Percentiles rank a stretch among this genome's conserved stretches.
These are phyloP conservation scores for Pocillopora verrucosa DNA, from an alignment of 64 coral and sea anemone genomes.

Conservation along the genomic window DNA sequence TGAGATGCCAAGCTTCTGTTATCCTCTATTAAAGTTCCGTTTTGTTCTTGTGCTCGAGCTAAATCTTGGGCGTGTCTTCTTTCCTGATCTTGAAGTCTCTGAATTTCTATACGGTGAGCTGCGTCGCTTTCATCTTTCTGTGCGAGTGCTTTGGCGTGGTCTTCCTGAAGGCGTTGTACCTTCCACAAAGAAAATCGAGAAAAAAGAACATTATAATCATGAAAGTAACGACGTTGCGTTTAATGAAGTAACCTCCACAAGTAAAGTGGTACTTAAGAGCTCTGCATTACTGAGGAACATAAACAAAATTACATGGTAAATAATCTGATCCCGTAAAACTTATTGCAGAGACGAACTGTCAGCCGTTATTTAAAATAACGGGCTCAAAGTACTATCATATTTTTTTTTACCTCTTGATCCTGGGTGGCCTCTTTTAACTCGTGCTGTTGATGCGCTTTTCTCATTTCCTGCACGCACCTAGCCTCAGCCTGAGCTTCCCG, in stretches of 20 bases:
- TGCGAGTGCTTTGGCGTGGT: slow-evolving; percentile 83
- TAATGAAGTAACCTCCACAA: too few species aligned
- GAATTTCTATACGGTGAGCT: slow-evolving; percentile 55
- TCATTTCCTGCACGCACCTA: slow-evolving; percentile 83
- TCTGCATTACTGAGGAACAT: too few species aligned
- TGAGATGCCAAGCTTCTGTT: slow-evolving; percentile 69
- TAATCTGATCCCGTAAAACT: too few species aligned
- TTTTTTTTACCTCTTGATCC: slow-evolving; percentile 65
- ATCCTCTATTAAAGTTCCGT: slow-evolving; percentile 51
- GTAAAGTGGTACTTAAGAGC: too few species aligned
- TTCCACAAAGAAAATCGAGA: background rate
- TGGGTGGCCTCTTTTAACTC: slow-evolving; percentile 76
- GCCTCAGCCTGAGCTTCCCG: slow-evolving; percentile 97
- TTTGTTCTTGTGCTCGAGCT: slow-evolving; percentile 58
- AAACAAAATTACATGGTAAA: too few species aligned
- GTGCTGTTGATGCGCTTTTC: slow-evolving; percentile 78
- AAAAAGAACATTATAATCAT: background rate
- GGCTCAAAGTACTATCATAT: too few species aligned
- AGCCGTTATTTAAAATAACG: too few species aligned
- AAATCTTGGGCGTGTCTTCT: slow-evolving; percentile 66
- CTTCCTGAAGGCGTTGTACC: slow-evolving; percentile 88
- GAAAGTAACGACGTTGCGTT: background rate
- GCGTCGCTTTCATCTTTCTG: slow-evolving; percentile 87
- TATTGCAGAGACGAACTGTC: too few species aligned
- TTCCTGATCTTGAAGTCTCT: slow-evolving; percentile 56